These are phyloP conservation scores for Drosophila borealis DNA, from an alignment of 2,888 invertebrate genomes.

Conservation along the genomic window DNA sequence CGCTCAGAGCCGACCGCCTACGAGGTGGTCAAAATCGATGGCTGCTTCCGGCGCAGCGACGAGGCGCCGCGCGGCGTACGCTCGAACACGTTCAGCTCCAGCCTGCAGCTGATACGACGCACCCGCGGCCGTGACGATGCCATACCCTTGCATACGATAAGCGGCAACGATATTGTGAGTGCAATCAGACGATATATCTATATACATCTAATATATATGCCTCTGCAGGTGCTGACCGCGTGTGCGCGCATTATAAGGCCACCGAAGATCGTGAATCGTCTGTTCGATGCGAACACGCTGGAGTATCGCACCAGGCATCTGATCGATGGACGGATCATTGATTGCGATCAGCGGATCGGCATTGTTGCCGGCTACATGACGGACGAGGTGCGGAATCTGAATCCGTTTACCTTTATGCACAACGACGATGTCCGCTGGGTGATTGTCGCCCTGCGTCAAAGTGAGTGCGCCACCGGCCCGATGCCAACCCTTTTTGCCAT, in stretches of 20 bases:
- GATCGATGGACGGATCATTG: constrained; percentile 94
- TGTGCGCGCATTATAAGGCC: constrained; percentile 91
- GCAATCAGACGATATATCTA: neutral
- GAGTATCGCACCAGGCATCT: constrained; percentile 96
- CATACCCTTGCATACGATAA: constrained; percentile 85
- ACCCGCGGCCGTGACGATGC: constrained; percentile 86
- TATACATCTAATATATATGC: neutral
- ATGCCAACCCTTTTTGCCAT: neutral
- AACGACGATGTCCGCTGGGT: constrained; percentile 95
- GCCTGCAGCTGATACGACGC: constrained; percentile 85
- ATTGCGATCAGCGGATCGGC: constrained; percentile 96
- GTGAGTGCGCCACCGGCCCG: constrained; percentile 85
- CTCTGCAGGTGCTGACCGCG: constrained; percentile 88
- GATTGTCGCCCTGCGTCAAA: constrained; percentile 93
- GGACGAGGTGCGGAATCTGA: constrained; percentile 94
- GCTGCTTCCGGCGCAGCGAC: constrained; percentile 87
- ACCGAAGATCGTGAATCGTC: constrained; percentile 88
- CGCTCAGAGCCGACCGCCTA: constrained; percentile 90
- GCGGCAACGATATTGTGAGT: constrained; percentile 88
- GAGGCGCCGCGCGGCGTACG: constrained; percentile 86
- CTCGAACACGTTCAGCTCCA: constrained; percentile 84
- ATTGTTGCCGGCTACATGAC: constrained; percentile 95
- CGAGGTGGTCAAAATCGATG: constrained; percentile 90
- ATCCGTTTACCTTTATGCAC: constrained; percentile 96
- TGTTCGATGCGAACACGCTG: constrained; percentile 90